Evolutionary conservation across 2,113 vertebrate species (phyloP).

Genomic region (Centropus unirufus): DNA sequence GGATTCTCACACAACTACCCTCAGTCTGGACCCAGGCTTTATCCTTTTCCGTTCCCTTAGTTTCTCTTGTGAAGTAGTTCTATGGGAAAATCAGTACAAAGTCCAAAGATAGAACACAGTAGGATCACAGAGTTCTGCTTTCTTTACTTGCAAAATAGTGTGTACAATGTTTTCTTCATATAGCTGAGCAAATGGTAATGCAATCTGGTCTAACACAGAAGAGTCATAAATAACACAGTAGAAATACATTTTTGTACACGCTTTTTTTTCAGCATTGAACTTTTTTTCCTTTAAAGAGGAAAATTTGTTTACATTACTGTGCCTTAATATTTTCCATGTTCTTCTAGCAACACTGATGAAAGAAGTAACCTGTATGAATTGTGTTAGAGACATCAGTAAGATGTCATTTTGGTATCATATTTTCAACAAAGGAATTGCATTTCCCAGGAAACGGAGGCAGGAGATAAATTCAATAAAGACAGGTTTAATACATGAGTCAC

Average conservation of each 20-base stretch:
- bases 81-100: background rate
- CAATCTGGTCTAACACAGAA: background rate
- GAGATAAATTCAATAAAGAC: background rate
- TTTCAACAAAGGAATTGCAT: background rate
- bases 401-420: background rate
- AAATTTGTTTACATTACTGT: background rate
- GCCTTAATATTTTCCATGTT: background rate
- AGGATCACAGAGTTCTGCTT: background rate
- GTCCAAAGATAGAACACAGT: background rate
- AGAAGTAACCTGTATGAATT: background rate
- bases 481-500: slow-evolving; percentile 21
- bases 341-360: background rate
- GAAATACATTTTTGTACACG: background rate
- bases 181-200: background rate
- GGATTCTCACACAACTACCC: background rate
- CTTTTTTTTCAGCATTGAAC: background rate
- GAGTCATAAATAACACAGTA: background rate
- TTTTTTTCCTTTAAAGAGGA: background rate
- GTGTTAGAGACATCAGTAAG: background rate
- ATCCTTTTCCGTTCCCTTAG: background rate
- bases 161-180: background rate
- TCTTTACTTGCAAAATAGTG: background rate
- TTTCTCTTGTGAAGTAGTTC: background rate
- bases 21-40: background rate
- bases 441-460: background rate